Base-by-base conservation (phyloP, 2,113 vertebrate genomes). In the Emydocephalus ijimae region DNA sequence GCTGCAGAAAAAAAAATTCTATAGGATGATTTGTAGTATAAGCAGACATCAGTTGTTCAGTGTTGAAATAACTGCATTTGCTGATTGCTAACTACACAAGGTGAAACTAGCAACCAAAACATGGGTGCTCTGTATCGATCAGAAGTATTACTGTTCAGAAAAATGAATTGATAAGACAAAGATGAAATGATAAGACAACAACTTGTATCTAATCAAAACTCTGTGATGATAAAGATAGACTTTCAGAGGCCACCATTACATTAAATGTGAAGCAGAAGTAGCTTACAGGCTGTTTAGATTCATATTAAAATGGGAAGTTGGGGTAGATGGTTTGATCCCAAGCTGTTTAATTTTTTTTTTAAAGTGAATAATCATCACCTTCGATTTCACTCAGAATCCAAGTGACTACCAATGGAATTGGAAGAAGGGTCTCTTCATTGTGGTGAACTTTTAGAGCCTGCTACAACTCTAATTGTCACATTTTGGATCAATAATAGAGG, bases 1-100 rank as follows among this genome's bases (percentile, higher is more conserved):
- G 55, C 12, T 39, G 23, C 26, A 48, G 24, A 85, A 89, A 92
- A 92, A 92, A 90, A 24, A 0, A 85, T 92, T 93, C 20, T 93
- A 0, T 86, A 89, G 45, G 39, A 45, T 89, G n/a, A 24, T 20
- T 5, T 55, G 18, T 5, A 94, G 54, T 29, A 93, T 11, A 0
- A 88, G 34, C 24, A 89, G 24, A 21, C 39, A 0, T 54, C 26
- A 21, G 1, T 91, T n/a, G 2, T 2, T 89, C 0, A 89, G 0
- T 91, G 14, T 85, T 90, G 94, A 81, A 39, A 93, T 91, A 93
- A 90, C 12, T 11, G 23, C 18, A 45, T 50, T 74, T 69, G 2
- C 12, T 86, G 55, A 24, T 50, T 12, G 39, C 59, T 57, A 92
- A 89, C 14, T 26, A 3, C 15, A 29, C 21, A 39, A 64, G 12